Evolutionary conservation across 1,140 invertebrate species (phyloP).

Genomic region (Meloidogyne hapla): DNA sequence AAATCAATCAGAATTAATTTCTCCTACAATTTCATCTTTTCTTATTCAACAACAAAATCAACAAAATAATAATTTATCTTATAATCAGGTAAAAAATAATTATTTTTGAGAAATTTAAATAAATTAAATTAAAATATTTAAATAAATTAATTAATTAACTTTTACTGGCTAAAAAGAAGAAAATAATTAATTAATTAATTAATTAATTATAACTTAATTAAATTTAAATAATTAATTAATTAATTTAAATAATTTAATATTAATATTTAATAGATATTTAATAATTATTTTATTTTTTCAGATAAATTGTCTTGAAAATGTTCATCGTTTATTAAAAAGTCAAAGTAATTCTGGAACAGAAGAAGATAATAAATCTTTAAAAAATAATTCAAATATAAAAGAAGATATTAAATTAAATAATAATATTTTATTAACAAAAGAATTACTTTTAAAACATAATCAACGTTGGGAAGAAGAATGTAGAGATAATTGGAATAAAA

Average conservation of each 20-base stretch:
- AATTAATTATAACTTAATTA: too few species aligned
- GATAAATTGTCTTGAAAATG: slow-evolving; percentile 63
- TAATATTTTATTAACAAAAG: slow-evolving; percentile 44
- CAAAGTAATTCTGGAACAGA: slow-evolving; percentile 34
- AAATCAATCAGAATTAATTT: background rate
- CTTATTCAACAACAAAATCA: background rate
- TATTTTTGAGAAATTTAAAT: too few species aligned
- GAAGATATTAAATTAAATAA: background rate
- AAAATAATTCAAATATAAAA: background rate
- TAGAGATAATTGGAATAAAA: slow-evolving; percentile 44
- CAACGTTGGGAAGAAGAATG: slow-evolving; percentile 52
- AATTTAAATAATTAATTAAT: too few species aligned
- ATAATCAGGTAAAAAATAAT: slow-evolving; percentile 8
- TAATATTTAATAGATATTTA: too few species aligned
- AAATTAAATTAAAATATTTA: too few species aligned
- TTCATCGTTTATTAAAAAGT: slow-evolving; percentile 61
- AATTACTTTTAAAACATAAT: slow-evolving; percentile 55
- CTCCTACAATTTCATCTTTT: background rate
- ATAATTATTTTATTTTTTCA: too few species aligned
- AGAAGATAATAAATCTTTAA: slow-evolving; percentile 8
- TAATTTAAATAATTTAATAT: too few species aligned
- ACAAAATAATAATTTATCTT: slow-evolving; percentile 9
- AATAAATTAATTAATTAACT: too few species aligned
- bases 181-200: background rate
- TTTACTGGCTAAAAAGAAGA: too few species aligned